Evolutionary conservation across 2,797 vertebrate genomes (phyloP).

Genomic region (Carduelis carduelis): DNA sequence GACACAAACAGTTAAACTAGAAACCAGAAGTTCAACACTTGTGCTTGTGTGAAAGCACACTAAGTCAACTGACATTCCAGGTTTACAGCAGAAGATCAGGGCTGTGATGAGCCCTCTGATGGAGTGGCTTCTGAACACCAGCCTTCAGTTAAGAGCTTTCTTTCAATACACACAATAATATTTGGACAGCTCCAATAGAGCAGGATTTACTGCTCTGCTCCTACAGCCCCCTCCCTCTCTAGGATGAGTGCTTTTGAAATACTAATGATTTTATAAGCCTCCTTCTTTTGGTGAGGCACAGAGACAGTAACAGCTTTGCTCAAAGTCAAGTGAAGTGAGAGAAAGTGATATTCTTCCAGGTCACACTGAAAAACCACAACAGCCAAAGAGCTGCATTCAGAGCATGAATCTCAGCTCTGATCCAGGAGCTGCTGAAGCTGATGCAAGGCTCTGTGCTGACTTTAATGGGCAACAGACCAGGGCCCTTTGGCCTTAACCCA

Average conservation of each 20-base stretch:
- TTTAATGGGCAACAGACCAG: neutral
- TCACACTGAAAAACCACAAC: neutral
- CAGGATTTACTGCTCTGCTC: neutral
- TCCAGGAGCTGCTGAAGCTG: neutral
- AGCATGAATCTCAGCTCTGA: neutral
- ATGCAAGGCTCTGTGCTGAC: neutral
- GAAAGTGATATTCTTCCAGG: conserved; percentile 7
- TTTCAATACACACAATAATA: conserved; percentile 41
- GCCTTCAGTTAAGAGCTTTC: conserved; percentile 30
- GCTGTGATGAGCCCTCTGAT: neutral
- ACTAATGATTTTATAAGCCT: conserved; percentile 26
- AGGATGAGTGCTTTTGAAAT: neutral
- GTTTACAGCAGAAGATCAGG: neutral
- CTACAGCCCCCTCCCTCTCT: neutral
- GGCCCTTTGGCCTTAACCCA: neutral
- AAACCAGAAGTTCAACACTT: neutral
- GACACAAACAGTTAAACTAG: neutral
- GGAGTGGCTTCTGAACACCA: neutral
- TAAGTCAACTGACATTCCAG: neutral
- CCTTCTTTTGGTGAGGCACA: conserved; percentile 12
- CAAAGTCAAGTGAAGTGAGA: neutral
- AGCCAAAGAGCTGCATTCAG: neutral
- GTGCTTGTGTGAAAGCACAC: neutral
- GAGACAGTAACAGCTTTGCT: neutral
- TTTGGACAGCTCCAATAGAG: conserved; percentile 59